Percentiles rank a stretch among this genome's conserved stretches.
phyloP scores from a whole-genome alignment of 2,797 vertebrate species.

The Epinephelus awoara region DNA sequence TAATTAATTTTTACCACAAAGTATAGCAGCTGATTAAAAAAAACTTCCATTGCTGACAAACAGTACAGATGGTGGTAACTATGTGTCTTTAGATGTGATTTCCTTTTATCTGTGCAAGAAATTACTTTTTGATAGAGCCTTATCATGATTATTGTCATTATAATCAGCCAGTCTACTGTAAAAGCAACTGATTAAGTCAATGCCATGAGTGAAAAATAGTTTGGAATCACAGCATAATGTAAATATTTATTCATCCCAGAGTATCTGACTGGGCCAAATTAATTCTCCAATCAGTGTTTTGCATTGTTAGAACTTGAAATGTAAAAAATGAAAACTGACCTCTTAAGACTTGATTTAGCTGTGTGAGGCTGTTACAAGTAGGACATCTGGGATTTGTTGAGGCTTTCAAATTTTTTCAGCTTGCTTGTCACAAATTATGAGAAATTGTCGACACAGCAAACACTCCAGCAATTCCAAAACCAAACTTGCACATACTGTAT shows the following conservation, averaged over 20 bases:
- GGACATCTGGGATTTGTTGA: conserved; percentile 3
- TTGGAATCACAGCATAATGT: not conserved
- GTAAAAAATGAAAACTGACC: not conserved
- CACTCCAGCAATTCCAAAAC: conserved; percentile 2
- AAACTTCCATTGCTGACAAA: not conserved
- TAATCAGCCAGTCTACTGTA: not conserved
- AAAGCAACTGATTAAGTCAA: not conserved
- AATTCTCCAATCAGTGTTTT: not conserved
- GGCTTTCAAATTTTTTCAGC: not conserved
- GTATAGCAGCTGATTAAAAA: conserved; percentile 1
- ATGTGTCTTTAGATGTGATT: not conserved
- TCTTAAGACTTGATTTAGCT: conserved; percentile 1
- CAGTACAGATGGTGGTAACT: not conserved
- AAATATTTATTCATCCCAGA: not conserved
- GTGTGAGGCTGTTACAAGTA: not conserved
- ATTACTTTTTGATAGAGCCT: not conserved
- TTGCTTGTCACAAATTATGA: conserved; percentile 7
- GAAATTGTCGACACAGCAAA: not conserved
- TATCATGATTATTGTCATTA: not conserved
- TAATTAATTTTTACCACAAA: conserved; percentile 4
- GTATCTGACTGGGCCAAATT: not conserved
- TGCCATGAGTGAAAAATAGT: not conserved
- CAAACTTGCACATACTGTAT: not conserved
- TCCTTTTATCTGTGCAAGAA: not conserved
- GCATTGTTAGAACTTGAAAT: not conserved